Base-by-base conservation (phyloP, 2,113 vertebrate species). In the Zapornia atra region DNA sequence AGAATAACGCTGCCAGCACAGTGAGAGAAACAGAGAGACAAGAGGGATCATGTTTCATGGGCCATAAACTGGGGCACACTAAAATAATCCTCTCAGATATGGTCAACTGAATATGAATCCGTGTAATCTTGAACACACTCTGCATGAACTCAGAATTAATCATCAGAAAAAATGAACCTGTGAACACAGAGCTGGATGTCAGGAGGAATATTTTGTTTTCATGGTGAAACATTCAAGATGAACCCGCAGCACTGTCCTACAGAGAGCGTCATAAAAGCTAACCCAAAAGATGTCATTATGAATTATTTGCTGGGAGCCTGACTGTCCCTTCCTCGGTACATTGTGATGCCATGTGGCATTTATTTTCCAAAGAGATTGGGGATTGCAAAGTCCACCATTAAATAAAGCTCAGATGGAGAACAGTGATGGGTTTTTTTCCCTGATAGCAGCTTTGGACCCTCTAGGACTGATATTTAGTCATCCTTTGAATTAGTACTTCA, bases 71-170 rank as follows among this genome's bases (percentile, higher is more conserved):
- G 78, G 95, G 92, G 91, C 95, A 97, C 96, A 89, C 96, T 94
- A 80, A 94, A 95, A 91, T 97, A 97, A 97, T 96, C 96, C 96
- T 93, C 92, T 97, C 95, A 94, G 96, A 95, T 97, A 96, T 96
- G 96, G 96, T 96, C 95, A 97, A 96, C 94, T 96, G 96, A 84
- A 70, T 96, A 87, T 95, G 96, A 97, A 97, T 97, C 96, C 81
- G 0, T 87, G 88, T 96, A 97, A 97, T 97, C 96, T 96, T 89
- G 91, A 96, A 76, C 95, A 97, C 88, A 95, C 95, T 96, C 95
- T 97, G 66, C 2, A 5, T 97, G 96, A 96, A 97, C 96, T 96
- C 88, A 57, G 81, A 94, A 96, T 96, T 97, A 97, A 96, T 96
- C 96, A 91, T 96, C 70, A 94, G 88, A 94, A 96, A 96, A 96